phyloP scores from a whole-genome alignment of 2,113 vertebrate genomes.

The Mirounga angustirostris region DNA sequence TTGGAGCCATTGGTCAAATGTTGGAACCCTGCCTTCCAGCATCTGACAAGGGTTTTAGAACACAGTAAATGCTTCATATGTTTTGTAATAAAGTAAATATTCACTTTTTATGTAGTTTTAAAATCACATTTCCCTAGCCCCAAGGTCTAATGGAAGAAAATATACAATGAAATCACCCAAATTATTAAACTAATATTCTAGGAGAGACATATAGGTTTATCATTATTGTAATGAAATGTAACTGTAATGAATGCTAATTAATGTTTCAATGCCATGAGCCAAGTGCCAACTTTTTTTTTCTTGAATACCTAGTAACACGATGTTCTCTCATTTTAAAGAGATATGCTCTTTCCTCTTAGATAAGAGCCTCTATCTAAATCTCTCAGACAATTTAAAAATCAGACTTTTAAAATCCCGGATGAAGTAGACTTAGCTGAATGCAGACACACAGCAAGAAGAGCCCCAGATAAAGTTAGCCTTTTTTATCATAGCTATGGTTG shows the following conservation, averaged over 20 bases:
- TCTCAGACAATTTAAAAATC: conserved; percentile 2
- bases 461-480: neutral
- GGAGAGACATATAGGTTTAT: neutral
- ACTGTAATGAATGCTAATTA: neutral
- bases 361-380: neutral
- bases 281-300: conserved; percentile 51
- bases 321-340: conserved; percentile 54
- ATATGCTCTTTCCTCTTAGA: conserved; percentile 5
- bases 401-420: neutral
- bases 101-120: conserved; percentile 9
- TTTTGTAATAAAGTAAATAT: conserved; percentile 43
- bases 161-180: conserved; percentile 16
- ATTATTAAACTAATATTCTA: conserved; percentile 49
- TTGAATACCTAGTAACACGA: neutral
- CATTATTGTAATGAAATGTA: conserved; percentile 8
- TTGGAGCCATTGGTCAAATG: neutral
- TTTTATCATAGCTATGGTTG: neutral
- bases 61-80: neutral
- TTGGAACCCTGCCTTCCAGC: neutral
- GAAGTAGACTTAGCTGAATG: neutral
- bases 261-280: conserved; percentile 38
- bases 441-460: neutral
- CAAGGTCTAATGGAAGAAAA: conserved; percentile 40
- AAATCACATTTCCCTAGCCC: neutral
- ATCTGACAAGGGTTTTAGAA: conserved; percentile 47